phyloP scores from a whole-genome alignment of 2,113 vertebrate species.

The pig (Sus scrofa) region T2T-Sscrofa CM000830.6:26868001-26868500 shows the following conservation, averaged over 20 bases:
- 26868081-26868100: not conserved
- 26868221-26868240: not conserved
- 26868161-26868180: not conserved
- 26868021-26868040: accelerated
- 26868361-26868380: not conserved
- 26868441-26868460: not conserved
- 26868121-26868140: not conserved
- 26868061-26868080: not conserved
- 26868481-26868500: not conserved
- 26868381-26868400: not conserved
- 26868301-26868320: not conserved
- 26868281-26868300: not conserved
- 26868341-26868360: not conserved
- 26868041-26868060: not conserved
- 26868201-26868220: not conserved
- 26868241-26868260: not conserved
- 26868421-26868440: not conserved
- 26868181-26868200: not conserved
- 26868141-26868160: not conserved
- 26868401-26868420: not conserved
- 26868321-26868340: not conserved
- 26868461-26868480: not conserved
- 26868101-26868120: accelerated
- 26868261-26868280: not conserved
- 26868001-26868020: not conserved